Evolutionary conservation across 2,797 vertebrate species (phyloP), one percentile per base, ranked within the genome.

Genomic region (Poecilia wingei): DNA sequence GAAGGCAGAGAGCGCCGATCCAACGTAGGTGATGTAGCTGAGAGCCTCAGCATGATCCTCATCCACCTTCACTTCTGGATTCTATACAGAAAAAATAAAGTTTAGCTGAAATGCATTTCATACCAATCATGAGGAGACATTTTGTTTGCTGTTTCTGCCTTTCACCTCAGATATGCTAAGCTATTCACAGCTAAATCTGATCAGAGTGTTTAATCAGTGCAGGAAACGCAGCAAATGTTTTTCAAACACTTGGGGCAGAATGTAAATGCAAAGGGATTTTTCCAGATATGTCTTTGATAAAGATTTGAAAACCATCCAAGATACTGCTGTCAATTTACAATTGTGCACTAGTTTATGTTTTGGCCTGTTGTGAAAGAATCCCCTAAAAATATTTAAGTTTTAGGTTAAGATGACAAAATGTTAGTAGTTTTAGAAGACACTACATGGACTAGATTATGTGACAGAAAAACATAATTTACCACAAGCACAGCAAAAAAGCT

Each of bases 401-500:
- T 6, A 31, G 5, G 2, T 64, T 0, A 20, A 36, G 0, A 0
- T 14, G 28, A 64, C 2, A 20, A 36, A 8, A 64, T 33, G 16
- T 18, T 7, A 43, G 13, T 69, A 41, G 22, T n/a, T 25, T 68
- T 22, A 68, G 18, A 43, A 64, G 31, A 10, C 20, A 41, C 36
- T 8, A 39, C 36, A 39, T 39, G 41, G 41, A 41, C 41, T 41
- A 41, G 41, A 41, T 41, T 41, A 41, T 8, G 36, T 31, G 25
- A 9, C 12, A 36, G 22, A 47, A 25, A n/a, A 18, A n/a, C 4
- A 51, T 31, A 0, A 47, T 41, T 94, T 91, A 96, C 96, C 89
- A 96, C 89, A 79, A 96, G 93, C 16, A 96, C 93, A 4, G 96
- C 96, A 86, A 96, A 96, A 77, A 96, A 96, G 79, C 95, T 96